These are phyloP conservation scores for Cyprinodon variegatus DNA, from an alignment of 2,113 vertebrate species.

Conservation along the genomic window DNA sequence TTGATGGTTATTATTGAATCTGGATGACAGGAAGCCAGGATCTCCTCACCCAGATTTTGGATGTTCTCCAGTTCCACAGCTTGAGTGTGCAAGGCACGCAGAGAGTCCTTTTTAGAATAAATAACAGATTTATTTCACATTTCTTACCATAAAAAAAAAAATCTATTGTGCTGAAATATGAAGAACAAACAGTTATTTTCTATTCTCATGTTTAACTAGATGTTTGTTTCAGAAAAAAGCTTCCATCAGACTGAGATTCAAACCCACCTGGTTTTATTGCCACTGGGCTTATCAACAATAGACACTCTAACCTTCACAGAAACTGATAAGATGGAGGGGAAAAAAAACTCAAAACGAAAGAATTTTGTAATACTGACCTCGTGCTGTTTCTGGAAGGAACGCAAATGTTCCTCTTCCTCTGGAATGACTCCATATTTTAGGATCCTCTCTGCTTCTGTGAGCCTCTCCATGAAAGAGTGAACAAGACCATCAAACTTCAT, in stretches of 20 bases:
- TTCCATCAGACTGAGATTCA: not conserved
- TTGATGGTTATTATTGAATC: constrained; percentile 86
- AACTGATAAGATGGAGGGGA: not conserved
- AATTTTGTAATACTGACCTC: constrained; percentile 71
- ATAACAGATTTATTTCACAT: not conserved
- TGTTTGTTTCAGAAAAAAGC: not conserved
- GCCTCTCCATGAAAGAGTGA: constrained; percentile 83
- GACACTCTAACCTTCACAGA: constrained; percentile 13
- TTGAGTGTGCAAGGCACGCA: constrained; percentile 77
- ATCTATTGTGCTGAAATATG: not conserved
- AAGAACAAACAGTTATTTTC: not conserved
- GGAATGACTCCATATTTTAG: constrained; percentile 81
- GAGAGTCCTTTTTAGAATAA: constrained; percentile 75
- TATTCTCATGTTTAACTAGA: not conserved
- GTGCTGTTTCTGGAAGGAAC: constrained; percentile 77
- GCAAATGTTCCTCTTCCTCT: constrained; percentile 78
- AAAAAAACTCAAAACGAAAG: not conserved
- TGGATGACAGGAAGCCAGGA: constrained; percentile 84
- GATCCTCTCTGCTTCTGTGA: constrained; percentile 80
- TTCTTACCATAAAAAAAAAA: not conserved
- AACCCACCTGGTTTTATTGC: constrained; percentile 1
- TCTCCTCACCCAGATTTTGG: constrained; percentile 83
- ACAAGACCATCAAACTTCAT: constrained; percentile 85
- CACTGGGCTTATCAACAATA: constrained; percentile 31
- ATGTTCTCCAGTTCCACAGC: constrained; percentile 83